A percentile compares a stretch with the other conserved stretches of the same genome.
Evolutionary conservation across 2,888 invertebrate genomes (phyloP).

Genomic region (Smittia aterrima): DNA sequence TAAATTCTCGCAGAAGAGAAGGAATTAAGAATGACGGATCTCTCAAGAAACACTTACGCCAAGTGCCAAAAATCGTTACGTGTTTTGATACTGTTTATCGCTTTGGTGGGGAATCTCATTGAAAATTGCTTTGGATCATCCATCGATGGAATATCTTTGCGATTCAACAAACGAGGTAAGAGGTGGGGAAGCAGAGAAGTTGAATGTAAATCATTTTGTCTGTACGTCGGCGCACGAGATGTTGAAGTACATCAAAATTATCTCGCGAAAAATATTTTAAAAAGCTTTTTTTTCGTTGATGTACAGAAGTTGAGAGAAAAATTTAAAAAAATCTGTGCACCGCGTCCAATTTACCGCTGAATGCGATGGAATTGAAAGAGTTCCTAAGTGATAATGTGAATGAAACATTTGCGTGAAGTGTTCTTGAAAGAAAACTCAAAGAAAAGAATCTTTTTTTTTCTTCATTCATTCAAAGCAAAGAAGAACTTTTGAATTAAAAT

Average conservation of each 20-base stretch:
- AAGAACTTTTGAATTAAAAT: no score
- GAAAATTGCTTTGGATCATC: constrained; percentile 20
- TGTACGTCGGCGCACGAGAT: constrained; percentile 19
- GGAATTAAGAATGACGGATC: neutral
- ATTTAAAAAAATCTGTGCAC: no score
- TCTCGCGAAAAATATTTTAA: constrained; percentile 6
- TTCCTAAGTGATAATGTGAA: neutral
- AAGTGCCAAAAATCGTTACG: neutral
- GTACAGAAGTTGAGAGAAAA: neutral
- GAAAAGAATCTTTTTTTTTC: no score
- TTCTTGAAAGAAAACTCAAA: no score
- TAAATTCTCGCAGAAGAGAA: neutral
- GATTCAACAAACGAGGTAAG: constrained; percentile 38
- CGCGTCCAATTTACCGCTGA: no score
- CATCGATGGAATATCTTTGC: constrained; percentile 33
- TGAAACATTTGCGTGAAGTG: neutral
- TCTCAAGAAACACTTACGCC: neutral
- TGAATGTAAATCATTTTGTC: neutral
- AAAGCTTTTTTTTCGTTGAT: neutral
- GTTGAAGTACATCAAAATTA: neutral
- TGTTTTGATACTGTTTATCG: neutral
- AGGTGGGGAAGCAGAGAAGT: neutral
- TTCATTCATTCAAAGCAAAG: no score
- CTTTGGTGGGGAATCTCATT: neutral
- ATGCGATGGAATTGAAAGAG: neutral